These are phyloP conservation scores for Corvus moneduloides DNA, from an alignment of 2,113 vertebrate species.

Conservation along the genomic window DNA sequence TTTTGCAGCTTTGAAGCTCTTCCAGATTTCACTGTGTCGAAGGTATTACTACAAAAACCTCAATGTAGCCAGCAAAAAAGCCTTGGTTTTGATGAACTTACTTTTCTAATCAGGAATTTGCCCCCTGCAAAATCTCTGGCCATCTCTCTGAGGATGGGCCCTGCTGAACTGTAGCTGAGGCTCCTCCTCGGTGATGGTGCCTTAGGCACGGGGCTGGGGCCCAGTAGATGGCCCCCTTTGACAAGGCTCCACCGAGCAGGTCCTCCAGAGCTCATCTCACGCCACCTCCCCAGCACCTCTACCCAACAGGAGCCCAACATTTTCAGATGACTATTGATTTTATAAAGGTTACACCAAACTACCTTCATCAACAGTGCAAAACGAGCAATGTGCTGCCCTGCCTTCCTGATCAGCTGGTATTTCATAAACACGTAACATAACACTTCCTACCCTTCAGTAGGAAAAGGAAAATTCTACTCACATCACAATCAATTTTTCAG, in stretches of 20 bases:
- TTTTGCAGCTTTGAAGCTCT: neutral
- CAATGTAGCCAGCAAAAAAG: neutral
- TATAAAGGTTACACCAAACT: neutral
- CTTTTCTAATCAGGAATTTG: neutral
- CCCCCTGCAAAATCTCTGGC: neutral
- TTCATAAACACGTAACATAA: neutral
- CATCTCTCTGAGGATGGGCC: neutral
- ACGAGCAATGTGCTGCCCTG: neutral
- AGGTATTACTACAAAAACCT: neutral
- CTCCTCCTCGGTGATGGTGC: neutral
- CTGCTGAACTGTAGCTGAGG: neutral
- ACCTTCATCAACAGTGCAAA: neutral
- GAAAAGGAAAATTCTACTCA: neutral
- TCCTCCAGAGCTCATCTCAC: neutral
- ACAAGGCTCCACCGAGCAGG: neutral
- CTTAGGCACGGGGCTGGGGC: neutral
- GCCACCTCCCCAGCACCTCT: neutral
- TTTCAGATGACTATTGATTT: constrained; percentile 1
- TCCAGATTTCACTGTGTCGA: neutral
- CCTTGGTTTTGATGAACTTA: neutral
- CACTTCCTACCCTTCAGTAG: neutral
- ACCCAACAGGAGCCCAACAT: neutral
- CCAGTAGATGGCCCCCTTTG: constrained; percentile 60
- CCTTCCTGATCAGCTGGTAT: neutral
- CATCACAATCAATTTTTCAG: neutral